Percentiles rank a stretch among this genome's conserved stretches.
Conservation (phyloP, 2,888 invertebrate species). For the Drosophila peninsularis region DNA sequence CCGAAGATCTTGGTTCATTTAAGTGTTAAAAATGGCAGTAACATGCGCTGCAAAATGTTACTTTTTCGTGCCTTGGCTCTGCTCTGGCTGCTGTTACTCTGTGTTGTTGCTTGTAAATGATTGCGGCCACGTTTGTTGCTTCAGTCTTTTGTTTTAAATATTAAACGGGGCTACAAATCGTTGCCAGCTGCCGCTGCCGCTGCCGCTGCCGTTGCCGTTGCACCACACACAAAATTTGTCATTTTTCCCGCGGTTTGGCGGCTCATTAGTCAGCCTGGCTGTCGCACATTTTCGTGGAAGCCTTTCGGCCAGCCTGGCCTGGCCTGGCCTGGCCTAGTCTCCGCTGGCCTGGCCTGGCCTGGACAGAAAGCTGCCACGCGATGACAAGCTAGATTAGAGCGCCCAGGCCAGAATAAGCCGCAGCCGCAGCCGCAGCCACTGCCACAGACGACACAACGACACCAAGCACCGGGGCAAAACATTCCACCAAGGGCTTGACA, state of each 20-base stretch:
- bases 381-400: slow-evolving; percentile 73
- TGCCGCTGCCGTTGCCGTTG: slow-evolving; percentile 21
- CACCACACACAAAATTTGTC: slow-evolving; percentile 70
- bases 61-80: slow-evolving; percentile 66
- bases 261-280: slow-evolving; percentile 75
- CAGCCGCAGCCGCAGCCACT: background rate
- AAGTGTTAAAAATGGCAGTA: slow-evolving; percentile 80
- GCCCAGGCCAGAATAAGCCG: slow-evolving; percentile 18
- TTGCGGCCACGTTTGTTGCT: slow-evolving; percentile 67
- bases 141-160: slow-evolving; percentile 80
- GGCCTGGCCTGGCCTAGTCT: background rate
- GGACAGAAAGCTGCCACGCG: slow-evolving; percentile 79
- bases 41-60: slow-evolving; percentile 74
- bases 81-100: slow-evolving; percentile 41
- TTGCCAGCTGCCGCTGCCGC: slow-evolving; percentile 39
- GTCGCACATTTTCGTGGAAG: slow-evolving; percentile 79
- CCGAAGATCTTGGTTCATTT: slow-evolving; percentile 63
- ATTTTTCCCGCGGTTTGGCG: slow-evolving; percentile 80
- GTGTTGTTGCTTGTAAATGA: slow-evolving; percentile 62
- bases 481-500: slow-evolving; percentile 71
- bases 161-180: slow-evolving; percentile 78
- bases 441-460: slow-evolving; percentile 26
- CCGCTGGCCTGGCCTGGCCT: slow-evolving; percentile 27
- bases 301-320: slow-evolving; percentile 28
- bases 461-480: slow-evolving; percentile 32